Evolutionary conservation across 2,797 vertebrate species (phyloP).

Genomic region (Sus cebifrons): DNA sequence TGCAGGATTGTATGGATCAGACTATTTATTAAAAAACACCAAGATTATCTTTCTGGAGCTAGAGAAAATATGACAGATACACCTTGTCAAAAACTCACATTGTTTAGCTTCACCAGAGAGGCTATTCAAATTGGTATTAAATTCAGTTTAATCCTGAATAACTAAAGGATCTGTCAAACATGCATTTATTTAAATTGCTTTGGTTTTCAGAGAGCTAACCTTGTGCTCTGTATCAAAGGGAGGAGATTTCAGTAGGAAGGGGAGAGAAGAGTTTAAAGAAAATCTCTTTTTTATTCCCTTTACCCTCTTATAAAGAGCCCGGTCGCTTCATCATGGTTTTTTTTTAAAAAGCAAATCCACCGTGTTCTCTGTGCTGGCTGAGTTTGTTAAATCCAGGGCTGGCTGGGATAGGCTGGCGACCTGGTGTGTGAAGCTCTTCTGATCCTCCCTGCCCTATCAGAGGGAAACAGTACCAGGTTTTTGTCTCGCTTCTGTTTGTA

Average conservation of each 20-base stretch:
- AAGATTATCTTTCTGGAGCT: neutral
- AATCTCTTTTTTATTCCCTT: constrained; percentile 76
- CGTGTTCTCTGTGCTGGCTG: constrained; percentile 59
- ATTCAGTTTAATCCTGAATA: constrained; percentile 59
- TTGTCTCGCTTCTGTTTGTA: constrained; percentile 18
- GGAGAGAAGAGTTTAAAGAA: constrained; percentile 67
- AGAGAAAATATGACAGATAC: constrained; percentile 25
- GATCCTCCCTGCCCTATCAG: constrained; percentile 40
- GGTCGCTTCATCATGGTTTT: constrained; percentile 46
- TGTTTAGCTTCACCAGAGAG: neutral
- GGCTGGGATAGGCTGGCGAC: neutral
- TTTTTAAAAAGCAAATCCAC: constrained; percentile 67
- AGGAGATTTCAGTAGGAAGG: constrained; percentile 50
- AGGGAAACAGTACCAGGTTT: constrained; percentile 35
- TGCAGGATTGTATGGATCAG: constrained; percentile 19
- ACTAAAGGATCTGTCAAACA: constrained; percentile 49
- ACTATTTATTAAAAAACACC: constrained; percentile 48
- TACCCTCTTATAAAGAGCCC: constrained; percentile 72
- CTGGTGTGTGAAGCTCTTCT: constrained; percentile 41
- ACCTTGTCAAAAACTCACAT: neutral
- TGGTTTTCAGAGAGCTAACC: constrained; percentile 57
- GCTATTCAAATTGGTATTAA: constrained; percentile 37
- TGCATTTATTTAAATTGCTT: constrained; percentile 78
- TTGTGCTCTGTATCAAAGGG: constrained; percentile 9
- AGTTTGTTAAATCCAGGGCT: constrained; percentile 72